Conservation (phyloP, 2,113 vertebrate genomes). For the Bos taurus region ARS-UCD2.0 NC_037336.1:85468001-85468500, state of each 20-base stretch:
- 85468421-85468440: background rate
- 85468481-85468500: background rate
- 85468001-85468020: constrained; percentile 69
- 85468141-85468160: background rate
- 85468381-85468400: background rate
- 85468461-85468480: background rate
- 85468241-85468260: background rate
- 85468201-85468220: background rate
- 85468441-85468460: background rate
- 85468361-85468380: background rate
- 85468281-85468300: background rate
- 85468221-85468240: background rate
- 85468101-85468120: constrained; percentile 2
- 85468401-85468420: background rate
- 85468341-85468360: background rate
- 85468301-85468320: background rate
- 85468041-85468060: constrained; percentile 34
- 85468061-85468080: background rate
- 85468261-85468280: constrained; percentile 21
- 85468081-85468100: background rate
- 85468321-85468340: background rate
- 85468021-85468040: constrained; percentile 70
- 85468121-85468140: constrained; percentile 31
- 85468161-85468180: constrained; percentile 37
- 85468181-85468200: background rate